phyloP scores from a whole-genome alignment of 2,113 vertebrate genomes.

The Guaruba guarouba region DNA sequence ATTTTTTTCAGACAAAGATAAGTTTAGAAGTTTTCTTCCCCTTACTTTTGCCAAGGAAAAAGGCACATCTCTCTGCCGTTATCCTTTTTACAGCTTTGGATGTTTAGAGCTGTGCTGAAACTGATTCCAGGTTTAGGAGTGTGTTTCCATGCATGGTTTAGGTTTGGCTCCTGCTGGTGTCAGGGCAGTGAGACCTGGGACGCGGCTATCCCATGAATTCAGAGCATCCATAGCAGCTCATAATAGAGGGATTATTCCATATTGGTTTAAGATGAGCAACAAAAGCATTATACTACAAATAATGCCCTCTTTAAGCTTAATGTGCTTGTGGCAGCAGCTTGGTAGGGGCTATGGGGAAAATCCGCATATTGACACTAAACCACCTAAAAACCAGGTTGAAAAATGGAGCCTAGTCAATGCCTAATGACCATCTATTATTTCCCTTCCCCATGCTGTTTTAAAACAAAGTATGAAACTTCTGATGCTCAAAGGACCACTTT shows the following conservation, averaged over 20 bases:
- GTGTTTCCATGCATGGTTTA: rapidly evolving
- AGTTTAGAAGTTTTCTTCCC: not conserved
- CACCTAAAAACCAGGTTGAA: not conserved
- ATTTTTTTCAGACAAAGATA: not conserved
- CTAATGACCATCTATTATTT: not conserved
- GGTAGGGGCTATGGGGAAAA: not conserved
- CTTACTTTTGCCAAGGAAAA: not conserved
- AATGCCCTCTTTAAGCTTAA: not conserved
- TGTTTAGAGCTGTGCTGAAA: not conserved
- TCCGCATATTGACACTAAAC: not conserved
- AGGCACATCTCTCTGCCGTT: not conserved
- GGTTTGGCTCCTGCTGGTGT: not conserved
- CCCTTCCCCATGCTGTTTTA: not conserved
- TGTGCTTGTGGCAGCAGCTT: not conserved
- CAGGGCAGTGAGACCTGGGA: not conserved
- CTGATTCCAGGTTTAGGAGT: not conserved
- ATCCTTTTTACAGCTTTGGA: not conserved
- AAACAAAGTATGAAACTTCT: not conserved
- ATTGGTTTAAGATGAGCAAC: not conserved
- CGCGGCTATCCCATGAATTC: rapidly evolving
- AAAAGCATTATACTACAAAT: not conserved
- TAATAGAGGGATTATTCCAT: not conserved
- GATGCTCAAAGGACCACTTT: not conserved
- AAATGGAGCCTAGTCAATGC: not conserved
- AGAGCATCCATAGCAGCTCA: not conserved